phyloP scores from a whole-genome alignment of 2,888 invertebrate species.

The Drosophila falleni region DNA sequence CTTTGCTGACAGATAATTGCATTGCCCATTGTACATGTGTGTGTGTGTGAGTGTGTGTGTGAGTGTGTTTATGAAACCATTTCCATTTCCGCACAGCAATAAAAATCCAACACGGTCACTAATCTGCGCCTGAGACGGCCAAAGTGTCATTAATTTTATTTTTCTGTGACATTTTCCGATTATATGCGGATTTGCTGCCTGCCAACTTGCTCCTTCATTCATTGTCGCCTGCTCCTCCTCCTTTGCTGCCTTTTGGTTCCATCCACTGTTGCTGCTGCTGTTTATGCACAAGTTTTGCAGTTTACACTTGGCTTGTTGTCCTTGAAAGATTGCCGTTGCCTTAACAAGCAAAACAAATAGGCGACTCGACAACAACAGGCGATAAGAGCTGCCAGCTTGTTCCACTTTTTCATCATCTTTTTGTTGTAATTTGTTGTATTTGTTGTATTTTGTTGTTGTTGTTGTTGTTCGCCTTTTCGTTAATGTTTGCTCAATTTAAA shows the following conservation, averaged over 20 bases:
- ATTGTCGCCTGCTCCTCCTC: background rate
- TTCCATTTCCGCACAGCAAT: slow-evolving; percentile 75
- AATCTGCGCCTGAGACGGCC: slow-evolving; percentile 69
- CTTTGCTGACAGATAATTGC: slow-evolving; percentile 75
- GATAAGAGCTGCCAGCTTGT: slow-evolving; percentile 63
- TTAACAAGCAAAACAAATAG: slow-evolving; percentile 70
- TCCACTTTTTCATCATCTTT: slow-evolving; percentile 47
- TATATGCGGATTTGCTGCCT: slow-evolving; percentile 71
- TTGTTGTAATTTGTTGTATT: slow-evolving; percentile 4
- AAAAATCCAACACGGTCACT: slow-evolving; percentile 75
- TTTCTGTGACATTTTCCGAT: slow-evolving; percentile 76
- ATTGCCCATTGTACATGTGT: slow-evolving; percentile 47
- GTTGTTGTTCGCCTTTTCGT: slow-evolving; percentile 51
- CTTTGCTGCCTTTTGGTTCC: background rate
- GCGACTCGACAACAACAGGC: slow-evolving; percentile 60
- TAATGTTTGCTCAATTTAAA: slow-evolving; percentile 81
- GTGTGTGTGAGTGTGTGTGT: slow-evolving; percentile 20
- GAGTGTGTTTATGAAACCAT: slow-evolving; percentile 69
- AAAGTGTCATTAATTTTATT: slow-evolving; percentile 78
- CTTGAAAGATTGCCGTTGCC: slow-evolving; percentile 69
- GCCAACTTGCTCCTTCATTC: slow-evolving; percentile 31
- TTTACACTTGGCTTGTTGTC: slow-evolving; percentile 72
- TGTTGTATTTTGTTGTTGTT: slow-evolving; percentile 11
- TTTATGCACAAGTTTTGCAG: slow-evolving; percentile 60
- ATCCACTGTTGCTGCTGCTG: background rate